Evolutionary conservation across 2,888 invertebrate species (phyloP), one percentile per base, ranked within the genome.

Genomic region (Leucozona laternaria): DNA sequence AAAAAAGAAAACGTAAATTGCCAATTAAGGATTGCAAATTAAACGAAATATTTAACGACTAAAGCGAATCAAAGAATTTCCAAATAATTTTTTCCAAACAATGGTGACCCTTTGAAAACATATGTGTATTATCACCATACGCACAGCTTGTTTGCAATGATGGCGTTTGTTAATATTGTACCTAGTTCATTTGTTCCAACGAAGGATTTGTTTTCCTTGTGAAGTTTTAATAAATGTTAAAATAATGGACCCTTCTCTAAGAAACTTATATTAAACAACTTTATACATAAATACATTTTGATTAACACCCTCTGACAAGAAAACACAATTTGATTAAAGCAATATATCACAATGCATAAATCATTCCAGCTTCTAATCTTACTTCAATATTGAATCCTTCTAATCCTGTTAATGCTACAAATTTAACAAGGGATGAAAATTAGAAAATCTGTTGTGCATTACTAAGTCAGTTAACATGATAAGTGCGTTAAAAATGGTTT

Each of bases 381-480:
- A 34, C 15, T 17, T 20, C 48, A 20, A 48, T 43, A 43, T 43
- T 43, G 43, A 43, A 43, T 43, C 17, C 17, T 43, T 43, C 43
- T 43, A 43, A 43, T 43, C 43, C 5, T 43, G 43, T 43, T 43
- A 17, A 17, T 43, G n/a, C n/a, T 15, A 5, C n/a, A 17, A 17
- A 48, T 20, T 48, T 48, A 17, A 48, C 48, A 48, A 48, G 48
- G 48, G 48, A 48, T 48, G 48, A 20, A 48, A 43, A 17, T 43
- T 17, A 43, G n/a, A 43, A 17, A 48, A 48, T 48, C 17, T 17
- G 15, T 2, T n/a, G 43, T 43, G 43, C n/a, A 17, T 20, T 48
- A 48, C 48, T 48, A 17, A 48, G 48, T 17, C 48, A 48, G 17
- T 17, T 48, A 48, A 48, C 20, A 48, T 48, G 20, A 17, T 10